Evolutionary conservation across 2,113 vertebrate genomes (phyloP).

Genomic region (Paracanthobrama guichenoti): DNA sequence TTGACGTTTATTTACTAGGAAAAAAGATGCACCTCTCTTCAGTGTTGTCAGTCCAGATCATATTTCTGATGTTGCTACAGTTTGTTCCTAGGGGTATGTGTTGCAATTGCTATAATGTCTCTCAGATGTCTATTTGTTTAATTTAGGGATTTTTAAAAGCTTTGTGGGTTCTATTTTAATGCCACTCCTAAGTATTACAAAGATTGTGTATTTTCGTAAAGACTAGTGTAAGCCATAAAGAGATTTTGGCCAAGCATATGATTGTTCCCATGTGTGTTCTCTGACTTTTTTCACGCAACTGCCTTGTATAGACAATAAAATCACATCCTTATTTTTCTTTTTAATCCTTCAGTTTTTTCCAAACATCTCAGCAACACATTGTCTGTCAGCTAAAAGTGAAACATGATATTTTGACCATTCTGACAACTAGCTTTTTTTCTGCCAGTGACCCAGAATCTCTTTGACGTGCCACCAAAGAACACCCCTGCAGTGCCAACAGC

Average conservation of each 20-base stretch:
- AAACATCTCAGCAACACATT: constrained; percentile 21
- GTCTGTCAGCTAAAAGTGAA: constrained; percentile 22
- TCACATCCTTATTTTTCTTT: constrained; percentile 20
- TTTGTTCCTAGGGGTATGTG: background rate
- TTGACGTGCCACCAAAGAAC: background rate
- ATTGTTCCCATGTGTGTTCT: constrained; percentile 21
- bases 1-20: background rate
- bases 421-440: constrained; percentile 24
- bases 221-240: background rate
- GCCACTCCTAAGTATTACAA: background rate
- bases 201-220: background rate
- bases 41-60: background rate
- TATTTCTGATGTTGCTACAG: background rate
- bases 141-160: constrained; percentile 9
- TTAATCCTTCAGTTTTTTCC: constrained; percentile 10
- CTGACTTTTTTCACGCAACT: constrained; percentile 8
- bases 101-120: background rate
- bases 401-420: constrained; percentile 21
- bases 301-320: background rate
- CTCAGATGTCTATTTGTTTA: constrained; percentile 1
- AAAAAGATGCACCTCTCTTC: background rate
- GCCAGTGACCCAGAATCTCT: constrained; percentile 9
- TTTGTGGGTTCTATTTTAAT: constrained; percentile 10
- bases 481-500: background rate
- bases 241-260: constrained; percentile 6